Evolutionary conservation across 1,140 invertebrate species (phyloP), one percentile per base, ranked within the genome.

Genomic region (Cydia amplana): DNA sequence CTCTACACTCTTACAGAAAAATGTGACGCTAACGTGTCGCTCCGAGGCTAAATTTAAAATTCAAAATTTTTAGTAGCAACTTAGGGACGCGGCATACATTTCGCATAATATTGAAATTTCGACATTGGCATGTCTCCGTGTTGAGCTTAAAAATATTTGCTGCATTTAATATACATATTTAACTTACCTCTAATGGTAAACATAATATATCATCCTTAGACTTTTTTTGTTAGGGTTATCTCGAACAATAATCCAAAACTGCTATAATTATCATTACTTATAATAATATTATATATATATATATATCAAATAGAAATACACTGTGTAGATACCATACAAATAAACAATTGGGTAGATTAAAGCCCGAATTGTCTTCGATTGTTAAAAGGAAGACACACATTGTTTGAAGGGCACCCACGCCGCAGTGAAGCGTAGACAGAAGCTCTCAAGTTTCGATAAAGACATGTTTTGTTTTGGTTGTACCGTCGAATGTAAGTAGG

Each of bases 41-140:
- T 75, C 79, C 75, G 81, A 70, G 65, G 18, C 65, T 76, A 84
- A 82, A 81, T 84, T 84, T 82, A 70, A 81, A 82, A 84, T 81
- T 80, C 79, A 79, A 82, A 82, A 76, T 80, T 79, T 81, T 78
- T 70, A 70, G 32, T 16, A 18, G 28, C 65, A 32, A 43, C 65
- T 51, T 1, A 32, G 32, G 32, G 65, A 43, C 65, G 28, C n/a
- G 32, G 65, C 65, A 43, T n/a, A 40, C 32, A 70, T 70, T 70
- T 36, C 32, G n/a, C n/a, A 70, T 70, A 16, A 43, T 40, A 43
- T 70, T 40, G 65, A 70, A 40, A 70, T 36, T 70, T 70, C 65
- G 20, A 36, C 16, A 40, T 70, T 70, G 65, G 32, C 65, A 70
- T 70, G n/a, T 9, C n/a, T 55, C n/a, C n/a, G n/a, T 55, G n/a